Base-by-base conservation (phyloP, 2,113 vertebrate genomes). In the Natator depressus region DNA sequence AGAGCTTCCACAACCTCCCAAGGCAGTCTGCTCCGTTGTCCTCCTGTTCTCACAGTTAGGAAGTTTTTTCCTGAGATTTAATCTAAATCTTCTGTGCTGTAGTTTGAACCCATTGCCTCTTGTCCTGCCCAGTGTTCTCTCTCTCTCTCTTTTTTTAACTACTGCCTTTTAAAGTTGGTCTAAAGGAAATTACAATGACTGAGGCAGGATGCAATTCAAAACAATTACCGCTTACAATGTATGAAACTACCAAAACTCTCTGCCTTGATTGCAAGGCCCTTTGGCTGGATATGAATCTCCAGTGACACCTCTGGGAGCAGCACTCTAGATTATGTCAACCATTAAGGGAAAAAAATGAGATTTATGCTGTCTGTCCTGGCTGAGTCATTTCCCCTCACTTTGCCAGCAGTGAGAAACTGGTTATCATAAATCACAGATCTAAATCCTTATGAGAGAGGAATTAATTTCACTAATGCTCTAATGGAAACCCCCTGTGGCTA, bases 371-470 rank as follows among this genome's bases (percentile, higher is more conserved):
- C 97, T 97, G 91, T 97, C 97, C 96, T 94, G 95, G 93, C 96
- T 97, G 97, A 98, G 95, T 98, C 96, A 95, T 98, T 97, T 98
- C 97, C 94, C 96, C 97, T 98, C 95, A 91, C 97, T 98, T 96
- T 46, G 92, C 96, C 93, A 96, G 90, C 91, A 96, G 91, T 97
- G 86, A 98, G 95, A 93, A 98, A 98, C 89, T 82, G 95, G 90
- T 94, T 97, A 95, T 89, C 94, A 97, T 98, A 98, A 98, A 98
- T 97, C 98, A 97, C 5, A 84, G 94, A 47, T 95, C 97, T 97
- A 97, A 97, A 93, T 90, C 88, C 90, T 96, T 97, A 96, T 89
- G 96, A 97, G 96, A 97, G 94, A 94, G 87, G 93, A 98, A 98
- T 98, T 98, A 98, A 98, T 98, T 96, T 98, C 97, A 91, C 95